Percentiles rank a stretch among this genome's conserved stretches.
Conservation (phyloP, 2,888 invertebrate genomes). For the Ormyrus nitidulus region DNA sequence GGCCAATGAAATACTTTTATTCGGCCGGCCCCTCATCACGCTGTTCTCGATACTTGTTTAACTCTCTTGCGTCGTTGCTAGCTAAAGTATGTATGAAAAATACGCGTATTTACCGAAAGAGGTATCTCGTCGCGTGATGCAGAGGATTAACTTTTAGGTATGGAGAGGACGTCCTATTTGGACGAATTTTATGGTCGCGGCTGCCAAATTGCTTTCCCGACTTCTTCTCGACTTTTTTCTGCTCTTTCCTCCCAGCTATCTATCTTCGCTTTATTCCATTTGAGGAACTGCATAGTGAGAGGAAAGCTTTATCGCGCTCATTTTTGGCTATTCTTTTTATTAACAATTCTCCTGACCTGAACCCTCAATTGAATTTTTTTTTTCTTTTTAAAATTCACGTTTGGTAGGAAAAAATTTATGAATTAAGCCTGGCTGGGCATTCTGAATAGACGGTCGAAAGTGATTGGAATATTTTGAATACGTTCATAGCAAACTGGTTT, state of each 20-base stretch:
- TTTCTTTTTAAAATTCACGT: no score
- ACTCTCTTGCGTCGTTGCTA: no score
- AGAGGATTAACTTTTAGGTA: constrained; percentile 14
- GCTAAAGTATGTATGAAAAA: no score
- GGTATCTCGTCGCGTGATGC: no score
- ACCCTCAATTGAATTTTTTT: no score
- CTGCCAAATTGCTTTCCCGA: constrained; percentile 18
- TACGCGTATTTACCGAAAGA: no score
- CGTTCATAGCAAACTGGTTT: no score
- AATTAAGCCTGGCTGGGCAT: no score
- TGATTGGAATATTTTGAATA: no score
- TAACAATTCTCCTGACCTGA: not conserved
- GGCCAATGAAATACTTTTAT: constrained; percentile 48
- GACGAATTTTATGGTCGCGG: constrained; percentile 19
- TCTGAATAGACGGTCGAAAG: no score
- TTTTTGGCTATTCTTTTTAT: constrained; percentile 13
- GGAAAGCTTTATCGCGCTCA: not conserved
- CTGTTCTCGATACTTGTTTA: constrained; percentile 29
- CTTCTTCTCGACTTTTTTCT: not conserved
- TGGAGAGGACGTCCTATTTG: not conserved
- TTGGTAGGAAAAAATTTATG: no score
- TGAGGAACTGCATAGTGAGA: not conserved
- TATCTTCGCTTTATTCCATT: not conserved
- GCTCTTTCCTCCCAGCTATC: not conserved
- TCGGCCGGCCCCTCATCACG: constrained; percentile 9